A percentile compares a stretch with the other conserved stretches of the same genome.
Conservation (phyloP, 2,797 vertebrate species). For the Sphaeramia orbicularis region DNA sequence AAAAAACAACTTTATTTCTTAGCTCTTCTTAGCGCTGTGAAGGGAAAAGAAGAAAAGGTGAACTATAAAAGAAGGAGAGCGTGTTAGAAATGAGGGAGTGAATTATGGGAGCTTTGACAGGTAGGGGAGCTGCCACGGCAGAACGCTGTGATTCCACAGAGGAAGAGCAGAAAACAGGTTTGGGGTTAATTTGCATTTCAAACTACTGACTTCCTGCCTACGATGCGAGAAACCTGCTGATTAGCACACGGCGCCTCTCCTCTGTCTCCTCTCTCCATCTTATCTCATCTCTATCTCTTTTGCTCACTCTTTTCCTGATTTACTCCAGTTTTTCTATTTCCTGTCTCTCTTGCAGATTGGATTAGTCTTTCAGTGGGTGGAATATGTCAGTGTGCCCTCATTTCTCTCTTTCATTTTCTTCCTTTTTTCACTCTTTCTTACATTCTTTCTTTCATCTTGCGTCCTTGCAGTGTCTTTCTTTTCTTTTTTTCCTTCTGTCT, state of each 20-base stretch:
- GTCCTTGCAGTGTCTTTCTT: neutral
- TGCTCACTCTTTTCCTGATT: constrained; percentile 21
- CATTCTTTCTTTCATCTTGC: neutral
- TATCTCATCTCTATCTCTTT: constrained; percentile 3
- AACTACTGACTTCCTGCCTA: constrained; percentile 51
- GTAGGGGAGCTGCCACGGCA: constrained; percentile 39
- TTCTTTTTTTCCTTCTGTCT: neutral
- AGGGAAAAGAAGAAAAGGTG: neutral
- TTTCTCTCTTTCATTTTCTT: neutral
- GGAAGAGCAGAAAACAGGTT: constrained; percentile 61
- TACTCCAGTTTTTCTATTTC: constrained; percentile 9
- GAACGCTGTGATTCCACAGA: constrained; percentile 52
- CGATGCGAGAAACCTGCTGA: constrained; percentile 53
- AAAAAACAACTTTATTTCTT: no score
- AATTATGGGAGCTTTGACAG: constrained; percentile 54
- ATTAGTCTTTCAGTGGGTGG: neutral
- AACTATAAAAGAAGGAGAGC: constrained; percentile 10
- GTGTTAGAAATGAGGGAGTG: constrained; percentile 36
- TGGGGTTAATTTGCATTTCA: constrained; percentile 76
- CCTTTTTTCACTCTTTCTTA: neutral
- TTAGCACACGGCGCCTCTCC: constrained; percentile 25
- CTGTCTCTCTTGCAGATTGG: neutral
- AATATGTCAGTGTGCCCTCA: neutral
- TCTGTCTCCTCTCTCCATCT: constrained; percentile 2
- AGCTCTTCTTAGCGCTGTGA: no score